Conservation (phyloP, 2,113 vertebrate genomes). For the Stigmatopora argus region DNA sequence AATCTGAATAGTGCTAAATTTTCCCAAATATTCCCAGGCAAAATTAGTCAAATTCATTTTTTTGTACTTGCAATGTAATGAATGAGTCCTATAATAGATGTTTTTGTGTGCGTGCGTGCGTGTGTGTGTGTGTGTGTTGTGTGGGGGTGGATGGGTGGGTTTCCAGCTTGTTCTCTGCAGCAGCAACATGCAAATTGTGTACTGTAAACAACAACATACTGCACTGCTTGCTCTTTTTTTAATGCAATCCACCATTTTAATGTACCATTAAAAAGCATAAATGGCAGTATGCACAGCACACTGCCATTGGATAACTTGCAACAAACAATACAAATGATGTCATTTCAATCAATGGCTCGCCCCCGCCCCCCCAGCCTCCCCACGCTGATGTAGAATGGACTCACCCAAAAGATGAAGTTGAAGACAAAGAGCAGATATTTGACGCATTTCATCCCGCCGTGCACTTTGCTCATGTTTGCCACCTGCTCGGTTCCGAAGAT, state of each 20-base stretch:
- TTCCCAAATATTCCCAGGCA: too few species aligned
- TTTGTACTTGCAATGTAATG: too few species aligned
- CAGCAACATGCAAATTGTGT: neutral
- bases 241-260: neutral
- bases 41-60: too few species aligned
- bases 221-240: neutral
- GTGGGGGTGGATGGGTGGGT: neutral
- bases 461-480: constrained; percentile 78
- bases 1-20: too few species aligned
- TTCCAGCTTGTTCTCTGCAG: neutral
- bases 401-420: constrained; percentile 96
- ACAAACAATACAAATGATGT: neutral
- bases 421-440: constrained; percentile 91
- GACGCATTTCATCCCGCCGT: constrained; percentile 84
- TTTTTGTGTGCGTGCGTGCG: too few species aligned
- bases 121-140: neutral
- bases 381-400: constrained; percentile 21
- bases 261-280: neutral
- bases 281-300: neutral
- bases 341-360: neutral
- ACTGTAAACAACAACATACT: neutral
- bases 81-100: too few species aligned
- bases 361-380: neutral
- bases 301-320: neutral
- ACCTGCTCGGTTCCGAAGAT: constrained; percentile 11